These are phyloP conservation scores for Cassiopea xamachana DNA, from an alignment of 30 jellyfish, hydroid and myxozoan species.

Conservation along the genomic window DNA sequence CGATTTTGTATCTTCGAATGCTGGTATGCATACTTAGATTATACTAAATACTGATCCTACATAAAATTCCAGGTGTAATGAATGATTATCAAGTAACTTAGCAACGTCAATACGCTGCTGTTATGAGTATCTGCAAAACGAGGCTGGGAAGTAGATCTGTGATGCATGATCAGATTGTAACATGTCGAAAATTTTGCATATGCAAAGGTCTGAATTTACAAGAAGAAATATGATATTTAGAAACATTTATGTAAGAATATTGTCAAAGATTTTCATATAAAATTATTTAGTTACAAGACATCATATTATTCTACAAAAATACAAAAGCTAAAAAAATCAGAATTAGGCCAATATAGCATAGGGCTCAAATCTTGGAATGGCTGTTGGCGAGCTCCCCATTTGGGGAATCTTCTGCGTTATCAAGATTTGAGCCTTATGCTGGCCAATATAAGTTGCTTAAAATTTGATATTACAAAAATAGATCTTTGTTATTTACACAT, in stretches of 20 bases:
- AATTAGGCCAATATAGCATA: background rate
- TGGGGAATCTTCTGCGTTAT: too few relatives aligned
- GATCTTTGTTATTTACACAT: slow-evolving; percentile 47
- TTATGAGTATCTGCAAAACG: too few relatives aligned
- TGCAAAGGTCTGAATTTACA: background rate
- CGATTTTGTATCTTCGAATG: too few relatives aligned
- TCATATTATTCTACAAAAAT: background rate
- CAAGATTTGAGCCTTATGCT: background rate
- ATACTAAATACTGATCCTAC: too few relatives aligned
- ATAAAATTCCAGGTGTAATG: too few relatives aligned
- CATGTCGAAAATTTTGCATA: background rate
- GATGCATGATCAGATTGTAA: background rate
- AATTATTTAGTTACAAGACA: background rate
- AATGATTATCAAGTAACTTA: too few relatives aligned
- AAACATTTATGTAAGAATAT: background rate
- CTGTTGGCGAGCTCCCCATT: background rate
- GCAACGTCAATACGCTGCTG: too few relatives aligned
- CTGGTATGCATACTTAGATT: too few relatives aligned
- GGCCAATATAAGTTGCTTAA: background rate
- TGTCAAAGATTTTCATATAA: background rate
- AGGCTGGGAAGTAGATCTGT: background rate
- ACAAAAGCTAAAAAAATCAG: slow-evolving; percentile 19
- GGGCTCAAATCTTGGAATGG: too few relatives aligned
- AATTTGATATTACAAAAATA: slow-evolving; percentile 50
- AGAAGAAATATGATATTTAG: background rate